A percentile compares a stretch with the other conserved stretches of the same genome.
These are phyloP conservation scores for Bufotes viridis DNA, from an alignment of 2,797 vertebrate genomes.

Conservation along the genomic window DNA sequence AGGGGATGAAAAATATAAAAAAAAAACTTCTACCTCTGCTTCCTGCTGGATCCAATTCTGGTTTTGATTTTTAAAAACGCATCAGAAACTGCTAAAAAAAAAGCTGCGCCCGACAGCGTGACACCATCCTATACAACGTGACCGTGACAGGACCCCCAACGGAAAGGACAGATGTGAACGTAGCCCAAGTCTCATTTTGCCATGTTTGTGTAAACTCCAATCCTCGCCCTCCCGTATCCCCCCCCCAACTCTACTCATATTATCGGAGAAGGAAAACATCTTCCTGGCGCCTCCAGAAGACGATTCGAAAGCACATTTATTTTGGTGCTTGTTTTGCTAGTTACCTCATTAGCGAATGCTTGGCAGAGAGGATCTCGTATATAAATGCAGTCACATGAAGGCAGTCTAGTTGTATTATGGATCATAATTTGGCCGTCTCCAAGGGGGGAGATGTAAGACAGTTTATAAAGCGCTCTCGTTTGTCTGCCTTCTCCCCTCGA, in stretches of 20 bases:
- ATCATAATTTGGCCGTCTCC: background rate
- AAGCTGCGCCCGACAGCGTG: no score
- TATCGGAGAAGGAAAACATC: constrained; percentile 4
- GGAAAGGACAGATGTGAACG: background rate
- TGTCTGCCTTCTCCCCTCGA: constrained; percentile 20
- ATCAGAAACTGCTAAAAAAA: no score
- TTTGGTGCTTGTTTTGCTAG: background rate
- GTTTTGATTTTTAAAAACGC: no score
- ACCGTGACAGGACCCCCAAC: background rate
- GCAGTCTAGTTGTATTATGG: background rate
- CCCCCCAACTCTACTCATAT: background rate
- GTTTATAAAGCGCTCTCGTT: constrained; percentile 19
- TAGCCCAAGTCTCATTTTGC: background rate
- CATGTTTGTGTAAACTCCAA: background rate
- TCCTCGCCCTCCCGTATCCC: background rate
- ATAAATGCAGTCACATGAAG: background rate
- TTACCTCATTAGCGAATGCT: constrained; percentile 7
- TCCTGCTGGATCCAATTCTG: no score
- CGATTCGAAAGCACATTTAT: constrained; percentile 20
- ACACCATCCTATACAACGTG: background rate
- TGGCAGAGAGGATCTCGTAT: background rate
- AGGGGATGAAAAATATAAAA: no score
- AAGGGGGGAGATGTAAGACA: constrained; percentile 19
- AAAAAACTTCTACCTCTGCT: no score
- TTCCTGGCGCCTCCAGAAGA: constrained; percentile 4